Conservation (phyloP, 2,797 vertebrate species). For the Spinus pinus region DNA sequence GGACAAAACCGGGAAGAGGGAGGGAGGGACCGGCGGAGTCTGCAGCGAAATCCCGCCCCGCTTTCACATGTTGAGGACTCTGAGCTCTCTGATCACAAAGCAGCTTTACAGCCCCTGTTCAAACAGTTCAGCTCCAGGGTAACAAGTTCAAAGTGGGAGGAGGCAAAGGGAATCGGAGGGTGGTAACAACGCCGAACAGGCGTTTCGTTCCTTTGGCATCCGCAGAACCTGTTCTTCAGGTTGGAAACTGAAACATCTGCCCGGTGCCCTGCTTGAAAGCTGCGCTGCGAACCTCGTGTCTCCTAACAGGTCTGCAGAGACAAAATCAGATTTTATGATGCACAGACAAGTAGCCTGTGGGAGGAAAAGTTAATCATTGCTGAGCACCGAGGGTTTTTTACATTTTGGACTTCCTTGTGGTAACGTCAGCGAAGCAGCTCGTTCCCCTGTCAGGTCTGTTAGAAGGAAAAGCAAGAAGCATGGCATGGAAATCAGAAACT, state of each 20-base stretch:
- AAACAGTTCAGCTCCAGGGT: constrained; percentile 73
- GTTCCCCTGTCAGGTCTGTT: background rate
- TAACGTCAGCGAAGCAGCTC: background rate
- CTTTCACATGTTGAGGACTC: background rate
- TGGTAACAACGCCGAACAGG: constrained; percentile 4
- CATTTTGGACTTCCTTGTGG: constrained; percentile 30
- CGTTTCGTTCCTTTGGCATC: background rate
- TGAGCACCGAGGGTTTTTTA: background rate
- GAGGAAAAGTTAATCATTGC: constrained; percentile 61
- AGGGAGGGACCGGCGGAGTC: background rate
- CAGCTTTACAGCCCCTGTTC: constrained; percentile 41
- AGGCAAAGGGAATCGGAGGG: constrained; percentile 35
- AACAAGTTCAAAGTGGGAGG: constrained; percentile 74
- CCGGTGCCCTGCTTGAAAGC: background rate
- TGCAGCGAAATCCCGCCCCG: background rate
- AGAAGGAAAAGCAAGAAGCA: background rate
- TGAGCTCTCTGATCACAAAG: constrained; percentile 29
- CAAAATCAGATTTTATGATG: background rate
- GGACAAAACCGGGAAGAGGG: background rate
- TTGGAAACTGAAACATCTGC: constrained; percentile 51
- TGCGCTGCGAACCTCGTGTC: background rate
- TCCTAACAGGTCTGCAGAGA: background rate
- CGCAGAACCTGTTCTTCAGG: constrained; percentile 72
- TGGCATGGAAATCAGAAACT: background rate
- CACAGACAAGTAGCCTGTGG: background rate